Evolutionary conservation across 2,797 vertebrate species (phyloP).

Genomic region (Selene dorsalis): DNA sequence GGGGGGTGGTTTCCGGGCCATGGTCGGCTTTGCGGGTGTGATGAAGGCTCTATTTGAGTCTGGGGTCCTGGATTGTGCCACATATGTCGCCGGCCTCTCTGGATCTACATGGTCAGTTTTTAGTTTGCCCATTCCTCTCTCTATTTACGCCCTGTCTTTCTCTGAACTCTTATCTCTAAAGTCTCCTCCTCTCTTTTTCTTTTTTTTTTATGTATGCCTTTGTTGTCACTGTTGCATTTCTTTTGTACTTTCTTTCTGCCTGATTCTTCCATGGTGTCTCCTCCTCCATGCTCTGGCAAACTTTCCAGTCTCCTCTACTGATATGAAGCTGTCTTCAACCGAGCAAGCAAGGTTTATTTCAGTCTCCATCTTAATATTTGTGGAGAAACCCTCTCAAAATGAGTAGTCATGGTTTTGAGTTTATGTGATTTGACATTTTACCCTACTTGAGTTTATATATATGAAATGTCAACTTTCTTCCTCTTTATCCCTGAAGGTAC

Average conservation of each 20-base stretch:
- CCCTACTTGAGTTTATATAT: neutral
- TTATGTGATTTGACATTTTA: neutral
- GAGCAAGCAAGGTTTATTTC: slow-evolving; percentile 48
- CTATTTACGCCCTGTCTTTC: neutral
- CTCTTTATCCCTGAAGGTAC: slow-evolving; percentile 85
- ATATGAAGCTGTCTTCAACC: slow-evolving; percentile 38
- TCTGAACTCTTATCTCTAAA: neutral
- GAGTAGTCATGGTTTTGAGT: neutral
- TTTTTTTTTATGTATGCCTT: neutral
- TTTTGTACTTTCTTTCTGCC: slow-evolving; percentile 1
- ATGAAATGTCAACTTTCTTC: neutral
- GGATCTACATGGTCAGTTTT: slow-evolving; percentile 94
- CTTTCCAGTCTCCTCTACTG: slow-evolving; percentile 37
- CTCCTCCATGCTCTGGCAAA: slow-evolving; percentile 36
- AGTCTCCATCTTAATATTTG: slow-evolving; percentile 26
- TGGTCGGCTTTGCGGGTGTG: slow-evolving; percentile 96
- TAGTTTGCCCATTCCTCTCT: neutral
- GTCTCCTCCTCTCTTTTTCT: neutral
- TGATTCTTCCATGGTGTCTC: slow-evolving; percentile 8
- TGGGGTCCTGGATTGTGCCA: slow-evolving; percentile 93
- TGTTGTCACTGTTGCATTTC: neutral
- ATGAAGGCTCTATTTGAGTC: slow-evolving; percentile 97
- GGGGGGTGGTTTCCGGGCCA: slow-evolving; percentile 96
- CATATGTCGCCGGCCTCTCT: slow-evolving; percentile 94
- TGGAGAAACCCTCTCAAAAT: slow-evolving; percentile 10